Evolutionary conservation across 2,888 invertebrate species (phyloP), one percentile per base, ranked within the genome.

Genomic region (Malacosoma neustria): DNA sequence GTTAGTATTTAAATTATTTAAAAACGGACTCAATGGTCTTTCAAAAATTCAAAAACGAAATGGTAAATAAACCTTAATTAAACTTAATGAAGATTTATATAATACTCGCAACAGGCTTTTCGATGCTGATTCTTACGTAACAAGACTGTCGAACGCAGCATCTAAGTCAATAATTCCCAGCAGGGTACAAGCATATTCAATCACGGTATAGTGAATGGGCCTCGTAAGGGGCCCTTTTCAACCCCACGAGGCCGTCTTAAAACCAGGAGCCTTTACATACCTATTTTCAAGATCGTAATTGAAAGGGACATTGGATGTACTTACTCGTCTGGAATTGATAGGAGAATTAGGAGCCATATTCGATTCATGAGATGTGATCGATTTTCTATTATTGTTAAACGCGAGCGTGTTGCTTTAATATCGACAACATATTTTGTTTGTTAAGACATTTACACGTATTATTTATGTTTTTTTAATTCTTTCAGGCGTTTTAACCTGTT

Each of bases 271-370:
- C 62, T 76, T 76, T 74, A 76, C 72, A 68, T 72, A 68, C 64
- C 68, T 72, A 75, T 72, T 72, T 73, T 63, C 63, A 60, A 61
- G 58, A 49, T 38, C 39, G 45, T 81, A 77, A 80, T 79, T 81
- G 77, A 76, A 79, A 67, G 61, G 66, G 67, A 71, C 74, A 72
- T 76, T 74, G 70, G 75, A 50, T 57, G 59, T 59, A 66, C 64
- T 70, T 64, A 68, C 60, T 72, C 71, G 57, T 53, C 57, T 63
- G 75, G 72, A 81, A 80, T 61, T 70, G 74, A 79, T 79, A 67
- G 54, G 55, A 52, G 52, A 54, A 56, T 61, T 54, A 64, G 67
- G 72, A 67, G 62, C 59, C 60, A 61, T 59, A 49, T 61, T 60
- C 50, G 51, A 48, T 53, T 57, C 44, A 34, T 31, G 38, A 36